phyloP scores from a whole-genome alignment of 1,140 invertebrate species.

The Lucilia cuprina region DNA sequence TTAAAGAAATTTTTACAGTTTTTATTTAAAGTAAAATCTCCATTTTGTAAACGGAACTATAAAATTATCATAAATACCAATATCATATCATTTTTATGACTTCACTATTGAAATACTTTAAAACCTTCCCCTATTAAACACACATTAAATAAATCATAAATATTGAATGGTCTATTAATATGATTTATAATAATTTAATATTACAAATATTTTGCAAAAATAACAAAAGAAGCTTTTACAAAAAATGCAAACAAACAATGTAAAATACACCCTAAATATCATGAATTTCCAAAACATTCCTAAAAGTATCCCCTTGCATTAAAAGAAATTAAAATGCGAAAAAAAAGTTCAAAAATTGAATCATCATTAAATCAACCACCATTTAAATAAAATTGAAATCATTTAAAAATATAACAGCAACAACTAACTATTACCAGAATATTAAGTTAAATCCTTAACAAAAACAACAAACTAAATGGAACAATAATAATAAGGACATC shows the following conservation, averaged over 20 bases:
- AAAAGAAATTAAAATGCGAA: not conserved
- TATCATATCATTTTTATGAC: too few relatives aligned
- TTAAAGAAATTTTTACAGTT: too few relatives aligned
- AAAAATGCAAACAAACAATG: not conserved
- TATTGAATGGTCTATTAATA: not conserved
- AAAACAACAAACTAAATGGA: not conserved
- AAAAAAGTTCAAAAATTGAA: not conserved
- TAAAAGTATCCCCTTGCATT: not conserved
- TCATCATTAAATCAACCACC: constrained; percentile 7
- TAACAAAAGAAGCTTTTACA: not conserved
- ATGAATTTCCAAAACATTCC: not conserved
- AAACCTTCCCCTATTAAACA: not conserved
- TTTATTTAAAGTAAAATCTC: too few relatives aligned
- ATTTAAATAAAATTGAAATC: not conserved
- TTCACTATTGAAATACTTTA: too few relatives aligned
- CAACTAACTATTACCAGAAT: not conserved
- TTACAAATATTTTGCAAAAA: not conserved
- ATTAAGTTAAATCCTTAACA: not conserved
- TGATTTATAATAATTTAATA: constrained; percentile 9
- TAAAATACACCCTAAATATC: not conserved
- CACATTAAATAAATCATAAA: not conserved
- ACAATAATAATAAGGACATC: not conserved
- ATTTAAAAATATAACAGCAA: not conserved
- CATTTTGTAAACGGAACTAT: too few relatives aligned
- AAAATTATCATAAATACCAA: too few relatives aligned